Base-by-base conservation (phyloP, 1,140 invertebrate species). In the Periplaneta americana region DNA sequence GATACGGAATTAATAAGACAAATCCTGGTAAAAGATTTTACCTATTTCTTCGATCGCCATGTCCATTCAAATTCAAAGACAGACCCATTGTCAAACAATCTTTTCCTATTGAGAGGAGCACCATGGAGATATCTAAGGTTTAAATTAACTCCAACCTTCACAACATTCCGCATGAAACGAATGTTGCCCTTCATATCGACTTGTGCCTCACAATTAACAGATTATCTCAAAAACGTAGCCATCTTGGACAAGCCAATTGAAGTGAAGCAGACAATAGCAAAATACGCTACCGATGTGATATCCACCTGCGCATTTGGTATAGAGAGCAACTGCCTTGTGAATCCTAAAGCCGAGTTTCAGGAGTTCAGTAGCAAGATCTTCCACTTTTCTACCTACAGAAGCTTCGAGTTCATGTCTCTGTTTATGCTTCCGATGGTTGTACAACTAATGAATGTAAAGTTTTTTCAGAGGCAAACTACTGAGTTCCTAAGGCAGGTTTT, bases 1-100 rank as follows among this genome's bases (percentile, higher is more conserved):
- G 91, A 94, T 84, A 86, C 92, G 32, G 90, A 92, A 13, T 83
- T 94, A 0, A 88, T 93, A 0, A 93, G 92, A 83, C 85, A 88
- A 28, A 88, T 94, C 2, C 81, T 93, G 33, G 88, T 91, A 5
- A 92, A 91, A 84, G 91, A 93, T 83, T 93, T 92, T 74, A 84
- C 87, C 39, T 83, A 87, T 34, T 92, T 92, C 48, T 82, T 86
- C 36, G 89, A 91, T 82, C 89, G 90, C 11, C 88, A 88, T 0
- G 79, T 88, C 0, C 85, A 86, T 39, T 86, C 88, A 32, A 88
- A 90, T 81, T 88, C 88, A 15, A 85, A 89, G 37, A 86, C 85
- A 22, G 88, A 92, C 85, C 90, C 90, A 36, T 11, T 81, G 0
- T 88, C 88, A 32, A 4, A 31, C 4, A 57, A 79, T 35, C 57